Conservation (phyloP, 2,797 vertebrate species). For the Coracias cyanogaster region DNA sequence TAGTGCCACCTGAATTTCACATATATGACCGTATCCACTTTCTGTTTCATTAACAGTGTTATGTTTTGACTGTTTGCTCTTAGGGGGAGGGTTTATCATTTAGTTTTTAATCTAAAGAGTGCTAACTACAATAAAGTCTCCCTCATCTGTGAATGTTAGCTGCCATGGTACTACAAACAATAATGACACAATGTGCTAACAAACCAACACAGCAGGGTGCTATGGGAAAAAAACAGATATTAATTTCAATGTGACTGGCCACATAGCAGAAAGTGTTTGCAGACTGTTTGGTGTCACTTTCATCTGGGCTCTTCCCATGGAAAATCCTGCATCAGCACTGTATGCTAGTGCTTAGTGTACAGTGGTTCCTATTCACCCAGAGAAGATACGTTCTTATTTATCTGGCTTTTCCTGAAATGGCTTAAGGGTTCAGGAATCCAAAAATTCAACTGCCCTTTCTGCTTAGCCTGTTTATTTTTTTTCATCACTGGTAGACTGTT, state of each 20-base stretch:
- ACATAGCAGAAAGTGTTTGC: not conserved
- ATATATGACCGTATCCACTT: not conserved
- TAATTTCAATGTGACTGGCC: not conserved
- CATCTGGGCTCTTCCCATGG: not conserved
- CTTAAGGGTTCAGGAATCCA: not conserved
- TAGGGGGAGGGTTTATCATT: not conserved
- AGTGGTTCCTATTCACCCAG: not conserved
- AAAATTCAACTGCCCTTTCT: not conserved
- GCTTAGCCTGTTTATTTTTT: not conserved
- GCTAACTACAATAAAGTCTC: not conserved
- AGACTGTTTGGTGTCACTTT: slow-evolving; percentile 36
- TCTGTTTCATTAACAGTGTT: not conserved
- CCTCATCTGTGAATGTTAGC: not conserved
- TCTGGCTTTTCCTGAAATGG: not conserved
- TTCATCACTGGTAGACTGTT: not conserved
- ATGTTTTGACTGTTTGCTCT: not conserved
- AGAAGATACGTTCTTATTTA: not conserved
- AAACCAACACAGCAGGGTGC: slow-evolving; percentile 43
- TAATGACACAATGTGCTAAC: slow-evolving; percentile 32
- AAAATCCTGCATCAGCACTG: slow-evolving; percentile 20
- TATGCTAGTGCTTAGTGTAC: not conserved
- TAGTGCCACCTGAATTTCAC: not conserved
- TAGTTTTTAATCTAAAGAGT: not conserved
- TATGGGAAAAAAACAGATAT: slow-evolving; percentile 32
- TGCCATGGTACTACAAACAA: slow-evolving; percentile 23